phyloP scores from a whole-genome alignment of 2,797 vertebrate genomes.

The Fringilla coelebs region DNA sequence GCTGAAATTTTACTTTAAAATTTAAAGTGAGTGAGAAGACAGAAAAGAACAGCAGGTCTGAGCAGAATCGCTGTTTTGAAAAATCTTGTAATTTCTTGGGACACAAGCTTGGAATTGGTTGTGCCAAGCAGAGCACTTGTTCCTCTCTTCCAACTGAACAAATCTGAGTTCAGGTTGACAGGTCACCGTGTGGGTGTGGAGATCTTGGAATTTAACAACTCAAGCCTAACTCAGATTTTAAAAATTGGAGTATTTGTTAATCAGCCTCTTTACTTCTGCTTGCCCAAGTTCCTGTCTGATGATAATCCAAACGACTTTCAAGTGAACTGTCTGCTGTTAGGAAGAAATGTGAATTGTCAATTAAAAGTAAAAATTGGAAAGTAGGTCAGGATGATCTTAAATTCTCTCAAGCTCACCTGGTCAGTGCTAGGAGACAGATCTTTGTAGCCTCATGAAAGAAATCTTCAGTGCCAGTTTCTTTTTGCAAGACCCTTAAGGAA shows the following conservation, averaged over 20 bases:
- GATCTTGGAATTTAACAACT: neutral
- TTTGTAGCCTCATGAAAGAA: neutral
- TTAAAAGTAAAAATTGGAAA: neutral
- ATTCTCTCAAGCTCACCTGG: neutral
- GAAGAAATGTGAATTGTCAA: neutral
- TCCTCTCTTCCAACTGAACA: neutral
- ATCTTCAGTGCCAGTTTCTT: neutral
- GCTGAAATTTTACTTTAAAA: neutral
- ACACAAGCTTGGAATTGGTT: neutral
- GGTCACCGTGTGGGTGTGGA: neutral
- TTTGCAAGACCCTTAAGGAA: neutral
- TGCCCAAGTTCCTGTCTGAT: neutral
- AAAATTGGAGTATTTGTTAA: neutral
- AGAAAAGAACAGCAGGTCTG: neutral
- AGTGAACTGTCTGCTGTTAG: neutral
- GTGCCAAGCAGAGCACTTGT: neutral
- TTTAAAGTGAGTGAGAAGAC: neutral
- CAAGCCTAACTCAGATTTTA: neutral
- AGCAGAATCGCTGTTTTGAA: neutral
- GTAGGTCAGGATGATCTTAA: neutral
- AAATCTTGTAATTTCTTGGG: neutral
- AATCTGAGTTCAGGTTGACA: neutral
- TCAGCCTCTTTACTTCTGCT: neutral
- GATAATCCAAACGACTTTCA: neutral
- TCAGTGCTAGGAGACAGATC: neutral